Percentiles rank a stretch among this genome's conserved stretches.
Evolutionary conservation across 2,888 invertebrate species (phyloP).

Genomic region (Clivina fossor): DNA sequence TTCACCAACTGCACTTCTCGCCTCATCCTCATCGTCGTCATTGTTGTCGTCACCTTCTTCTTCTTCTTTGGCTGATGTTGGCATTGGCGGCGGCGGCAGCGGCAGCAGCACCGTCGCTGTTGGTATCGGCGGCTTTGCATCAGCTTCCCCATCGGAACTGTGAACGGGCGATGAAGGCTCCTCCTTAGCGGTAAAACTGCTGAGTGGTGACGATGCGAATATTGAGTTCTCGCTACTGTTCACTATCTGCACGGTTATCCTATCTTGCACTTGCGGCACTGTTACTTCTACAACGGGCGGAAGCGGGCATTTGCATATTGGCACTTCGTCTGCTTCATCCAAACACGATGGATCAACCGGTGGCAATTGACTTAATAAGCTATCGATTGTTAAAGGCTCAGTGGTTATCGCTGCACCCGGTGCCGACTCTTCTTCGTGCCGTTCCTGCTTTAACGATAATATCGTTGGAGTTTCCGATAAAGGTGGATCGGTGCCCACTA

Average conservation of each 20-base stretch:
- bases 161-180: background rate
- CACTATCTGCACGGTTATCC: slow-evolving; percentile 17
- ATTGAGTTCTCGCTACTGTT: background rate
- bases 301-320: slow-evolving; percentile 47
- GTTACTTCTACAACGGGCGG: slow-evolving; percentile 8
- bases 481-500: slow-evolving; percentile 41
- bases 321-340: slow-evolving; percentile 41
- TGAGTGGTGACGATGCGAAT: background rate
- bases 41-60: background rate
- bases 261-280: slow-evolving; percentile 6
- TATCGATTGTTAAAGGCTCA: slow-evolving; percentile 57
- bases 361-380: slow-evolving; percentile 66
- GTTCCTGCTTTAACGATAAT: no score
- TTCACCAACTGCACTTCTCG: slow-evolving; percentile 35
- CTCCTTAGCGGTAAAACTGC: background rate
- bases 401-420: slow-evolving; percentile 36
- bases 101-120: no score
- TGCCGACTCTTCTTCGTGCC: slow-evolving; percentile 41
- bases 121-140: no score
- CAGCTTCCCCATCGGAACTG: background rate
- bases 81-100: no score
- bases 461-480: slow-evolving; percentile 7
- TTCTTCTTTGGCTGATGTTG: background rate
- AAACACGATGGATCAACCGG: slow-evolving; percentile 59
- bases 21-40: slow-evolving; percentile 40